Evolutionary conservation across 2,888 invertebrate species (phyloP).

Genomic region (Lasioglossum lativentre): DNA sequence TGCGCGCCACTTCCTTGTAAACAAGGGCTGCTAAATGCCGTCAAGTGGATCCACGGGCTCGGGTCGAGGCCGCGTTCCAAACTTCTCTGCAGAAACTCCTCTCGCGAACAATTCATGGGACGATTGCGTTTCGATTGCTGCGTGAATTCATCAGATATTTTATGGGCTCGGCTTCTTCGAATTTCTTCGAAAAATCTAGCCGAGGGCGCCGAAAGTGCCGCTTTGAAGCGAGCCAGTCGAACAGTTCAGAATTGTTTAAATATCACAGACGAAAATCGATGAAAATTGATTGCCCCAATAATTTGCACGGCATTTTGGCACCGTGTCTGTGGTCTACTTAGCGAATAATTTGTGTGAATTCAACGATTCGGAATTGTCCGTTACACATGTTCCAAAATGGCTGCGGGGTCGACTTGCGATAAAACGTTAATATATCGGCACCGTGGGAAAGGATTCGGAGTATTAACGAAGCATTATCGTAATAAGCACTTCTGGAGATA

Average conservation of each 20-base stretch:
- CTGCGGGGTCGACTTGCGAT: neutral
- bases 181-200: no score
- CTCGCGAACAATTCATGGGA: neutral
- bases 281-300: neutral
- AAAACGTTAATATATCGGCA: constrained; percentile 34
- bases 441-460: constrained; percentile 51
- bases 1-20: constrained; percentile 81
- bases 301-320: neutral
- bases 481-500: constrained; percentile 52
- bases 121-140: neutral
- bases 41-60: constrained; percentile 56
- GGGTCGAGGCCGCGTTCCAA: constrained; percentile 71
- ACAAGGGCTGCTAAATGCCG: constrained; percentile 77
- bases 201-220: no score
- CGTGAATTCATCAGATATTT: neutral
- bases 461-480: constrained; percentile 53
- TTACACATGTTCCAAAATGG: neutral
- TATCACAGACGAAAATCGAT: no score
- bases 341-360: neutral
- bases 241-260: no score
- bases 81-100: constrained; percentile 27
- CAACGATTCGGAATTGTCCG: neutral
- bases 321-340: no score
- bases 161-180: no score
- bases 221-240: no score